phyloP scores from a whole-genome alignment of 2,888 invertebrate species.

The Catocala nupta region DNA sequence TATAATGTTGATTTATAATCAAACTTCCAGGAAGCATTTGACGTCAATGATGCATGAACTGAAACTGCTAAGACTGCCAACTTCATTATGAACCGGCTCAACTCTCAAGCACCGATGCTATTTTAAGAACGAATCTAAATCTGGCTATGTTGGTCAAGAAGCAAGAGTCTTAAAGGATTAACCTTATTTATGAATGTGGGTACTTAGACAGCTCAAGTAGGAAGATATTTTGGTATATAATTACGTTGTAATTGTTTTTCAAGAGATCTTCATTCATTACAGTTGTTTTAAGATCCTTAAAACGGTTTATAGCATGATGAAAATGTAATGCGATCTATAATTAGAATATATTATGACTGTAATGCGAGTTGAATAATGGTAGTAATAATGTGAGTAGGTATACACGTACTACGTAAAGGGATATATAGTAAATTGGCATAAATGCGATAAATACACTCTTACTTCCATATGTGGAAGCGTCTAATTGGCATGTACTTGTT shows the following conservation, averaged over 20 bases:
- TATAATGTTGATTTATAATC: constrained; percentile 8
- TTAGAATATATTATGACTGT: background rate
- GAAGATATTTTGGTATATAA: constrained; percentile 12
- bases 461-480: too few relatives aligned
- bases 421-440: too few relatives aligned
- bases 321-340: background rate
- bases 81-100: constrained; percentile 35
- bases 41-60: constrained; percentile 38
- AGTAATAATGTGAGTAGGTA: too few relatives aligned
- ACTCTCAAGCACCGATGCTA: constrained; percentile 39
- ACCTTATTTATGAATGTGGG: constrained; percentile 20
- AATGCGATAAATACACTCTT: too few relatives aligned
- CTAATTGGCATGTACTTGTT: too few relatives aligned
- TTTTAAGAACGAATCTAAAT: constrained; percentile 44
- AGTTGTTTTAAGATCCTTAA: constrained; percentile 12
- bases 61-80: constrained; percentile 46
- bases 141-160: constrained; percentile 44
- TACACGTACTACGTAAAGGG: too few relatives aligned
- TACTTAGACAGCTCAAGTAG: constrained; percentile 15
- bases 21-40: constrained; percentile 38
- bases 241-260: constrained; percentile 13
- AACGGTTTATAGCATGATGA: constrained; percentile 3
- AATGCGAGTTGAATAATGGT: background rate
- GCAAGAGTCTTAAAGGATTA: constrained; percentile 37
- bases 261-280: constrained; percentile 7